phyloP scores from a whole-genome alignment of 1,140 invertebrate species.

The Euglossa dilemma region DNA sequence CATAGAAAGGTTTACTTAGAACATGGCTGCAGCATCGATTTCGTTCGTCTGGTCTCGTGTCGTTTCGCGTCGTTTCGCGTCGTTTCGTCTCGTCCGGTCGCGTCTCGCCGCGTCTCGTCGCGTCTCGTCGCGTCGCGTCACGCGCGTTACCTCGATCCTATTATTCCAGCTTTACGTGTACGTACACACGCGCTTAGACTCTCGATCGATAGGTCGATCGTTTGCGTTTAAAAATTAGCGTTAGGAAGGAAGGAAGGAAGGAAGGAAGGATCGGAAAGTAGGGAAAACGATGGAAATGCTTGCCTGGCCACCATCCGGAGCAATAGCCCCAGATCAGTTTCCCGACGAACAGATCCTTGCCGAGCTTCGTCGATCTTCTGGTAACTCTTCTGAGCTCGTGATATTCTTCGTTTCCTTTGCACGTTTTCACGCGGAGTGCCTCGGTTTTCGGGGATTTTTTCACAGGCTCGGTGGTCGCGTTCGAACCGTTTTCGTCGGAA shows the following conservation, averaged over 20 bases:
- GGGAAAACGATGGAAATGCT: constrained; percentile 17
- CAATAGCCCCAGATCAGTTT: constrained; percentile 69
- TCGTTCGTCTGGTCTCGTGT: neutral
- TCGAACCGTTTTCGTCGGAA: neutral
- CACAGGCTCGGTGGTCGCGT: neutral
- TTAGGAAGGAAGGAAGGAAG: no score
- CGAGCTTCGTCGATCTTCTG: constrained; percentile 44
- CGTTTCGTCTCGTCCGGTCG: neutral
- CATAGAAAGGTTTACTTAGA: constrained; percentile 30
- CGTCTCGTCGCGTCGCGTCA: neutral
- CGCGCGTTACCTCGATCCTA: neutral
- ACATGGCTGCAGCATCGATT: neutral
- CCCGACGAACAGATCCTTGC: constrained; percentile 42
- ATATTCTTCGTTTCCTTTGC: neutral
- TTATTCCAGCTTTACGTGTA: neutral
- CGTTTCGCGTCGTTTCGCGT: neutral
- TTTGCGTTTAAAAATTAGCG: no score
- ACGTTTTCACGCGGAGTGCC: neutral
- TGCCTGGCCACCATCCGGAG: constrained; percentile 71
- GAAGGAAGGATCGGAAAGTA: neutral
- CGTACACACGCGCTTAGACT: neutral
- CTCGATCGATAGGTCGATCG: neutral
- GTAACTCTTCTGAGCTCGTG: constrained; percentile 42
- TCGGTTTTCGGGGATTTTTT: neutral
- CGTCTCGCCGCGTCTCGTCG: neutral